Conservation (phyloP, 2,797 vertebrate species). For the Myotis pilosus region DNA sequence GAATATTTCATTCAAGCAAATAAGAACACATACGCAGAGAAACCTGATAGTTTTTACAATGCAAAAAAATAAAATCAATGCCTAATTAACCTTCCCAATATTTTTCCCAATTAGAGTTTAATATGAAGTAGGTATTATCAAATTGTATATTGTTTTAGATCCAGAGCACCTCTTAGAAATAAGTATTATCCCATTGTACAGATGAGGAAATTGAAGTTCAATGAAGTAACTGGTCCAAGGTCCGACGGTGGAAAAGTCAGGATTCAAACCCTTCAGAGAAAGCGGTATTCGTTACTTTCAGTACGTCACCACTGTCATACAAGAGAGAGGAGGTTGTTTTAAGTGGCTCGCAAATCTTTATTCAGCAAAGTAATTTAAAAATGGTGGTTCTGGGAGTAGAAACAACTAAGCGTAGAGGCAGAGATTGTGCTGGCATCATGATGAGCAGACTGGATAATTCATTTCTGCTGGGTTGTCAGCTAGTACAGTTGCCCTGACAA, state of each 20-base stretch:
- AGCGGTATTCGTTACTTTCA: neutral
- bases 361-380: conserved; percentile 29
- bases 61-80: neutral
- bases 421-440: too few species aligned
- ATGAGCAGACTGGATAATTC: neutral
- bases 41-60: neutral
- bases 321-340: neutral
- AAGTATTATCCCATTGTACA: neutral
- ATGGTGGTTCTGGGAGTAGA: neutral
- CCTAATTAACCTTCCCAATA: neutral
- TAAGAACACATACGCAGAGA: neutral
- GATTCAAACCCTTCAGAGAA: neutral
- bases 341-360: neutral
- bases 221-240: neutral
- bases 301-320: neutral
- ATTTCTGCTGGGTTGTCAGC: neutral
- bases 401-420: neutral
- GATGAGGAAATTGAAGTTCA: neutral
- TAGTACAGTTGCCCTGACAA: neutral
- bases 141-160: neutral
- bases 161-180: neutral
- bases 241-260: neutral
- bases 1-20: neutral
- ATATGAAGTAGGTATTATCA: neutral
- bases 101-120: neutral